A percentile compares a stretch with the other conserved stretches of the same genome.
phyloP scores from a whole-genome alignment of 2,888 invertebrate genomes.

The Dynastes grantii region DNA sequence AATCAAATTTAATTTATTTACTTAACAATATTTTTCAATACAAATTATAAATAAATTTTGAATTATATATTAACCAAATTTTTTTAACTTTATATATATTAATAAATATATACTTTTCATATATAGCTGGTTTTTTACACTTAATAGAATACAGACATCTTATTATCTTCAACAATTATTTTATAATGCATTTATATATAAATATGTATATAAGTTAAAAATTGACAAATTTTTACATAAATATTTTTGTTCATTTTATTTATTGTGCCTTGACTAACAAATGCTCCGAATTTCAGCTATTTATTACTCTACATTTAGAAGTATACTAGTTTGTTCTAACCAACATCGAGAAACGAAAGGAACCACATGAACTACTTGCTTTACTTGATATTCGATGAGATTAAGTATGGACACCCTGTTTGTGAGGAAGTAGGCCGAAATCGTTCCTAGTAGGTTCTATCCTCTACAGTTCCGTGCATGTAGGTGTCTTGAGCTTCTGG shows the following conservation, averaged over 20 bases:
- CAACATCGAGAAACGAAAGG: neutral
- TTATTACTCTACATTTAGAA: slow-evolving; percentile 40
- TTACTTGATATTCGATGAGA: neutral
- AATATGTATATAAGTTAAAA: slow-evolving; percentile 58
- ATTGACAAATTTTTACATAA: slow-evolving; percentile 66
- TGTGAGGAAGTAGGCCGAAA: neutral
- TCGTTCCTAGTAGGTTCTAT: slow-evolving; percentile 68
- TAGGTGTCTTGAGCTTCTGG: slow-evolving; percentile 76
- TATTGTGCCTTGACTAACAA: slow-evolving; percentile 59
- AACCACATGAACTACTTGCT: slow-evolving; percentile 1
- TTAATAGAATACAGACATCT: slow-evolving; percentile 7
- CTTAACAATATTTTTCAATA: too few relatives aligned
- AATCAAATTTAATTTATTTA: too few relatives aligned
- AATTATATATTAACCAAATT: too few relatives aligned
- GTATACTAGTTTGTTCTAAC: slow-evolving; percentile 18
- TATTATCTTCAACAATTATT: slow-evolving; percentile 25
- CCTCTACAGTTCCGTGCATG: slow-evolving; percentile 72
- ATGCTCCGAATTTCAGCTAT: slow-evolving; percentile 52
- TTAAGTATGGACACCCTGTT: slow-evolving; percentile 6
- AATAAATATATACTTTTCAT: slow-evolving; percentile 5
- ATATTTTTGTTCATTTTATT: slow-evolving; percentile 59
- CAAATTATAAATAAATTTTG: too few relatives aligned
- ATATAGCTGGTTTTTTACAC: neutral
- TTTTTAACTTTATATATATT: neutral
- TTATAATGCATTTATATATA: slow-evolving; percentile 9